These are phyloP conservation scores for Aporophyla lueneburgensis DNA, from an alignment of 2,888 invertebrate genomes.

Conservation along the genomic window DNA sequence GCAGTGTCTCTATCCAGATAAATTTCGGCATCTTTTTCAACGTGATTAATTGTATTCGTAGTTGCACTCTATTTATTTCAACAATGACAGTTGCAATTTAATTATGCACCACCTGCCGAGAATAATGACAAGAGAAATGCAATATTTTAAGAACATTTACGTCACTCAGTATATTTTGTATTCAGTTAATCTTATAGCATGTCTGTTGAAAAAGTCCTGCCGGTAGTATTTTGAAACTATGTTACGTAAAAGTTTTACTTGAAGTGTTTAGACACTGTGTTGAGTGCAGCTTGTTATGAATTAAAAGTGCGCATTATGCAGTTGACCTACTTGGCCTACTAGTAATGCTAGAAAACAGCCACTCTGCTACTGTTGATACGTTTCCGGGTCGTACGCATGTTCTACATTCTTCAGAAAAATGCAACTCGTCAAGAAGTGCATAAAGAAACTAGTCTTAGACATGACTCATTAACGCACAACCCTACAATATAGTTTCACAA, in stretches of 20 bases:
- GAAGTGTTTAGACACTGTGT: constrained; percentile 54
- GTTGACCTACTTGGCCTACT: constrained; percentile 58
- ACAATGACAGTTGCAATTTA: constrained; percentile 10
- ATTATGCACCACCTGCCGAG: constrained; percentile 32
- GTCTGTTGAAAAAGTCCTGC: constrained; percentile 57
- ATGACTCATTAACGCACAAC: constrained; percentile 5
- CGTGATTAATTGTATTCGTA: constrained; percentile 15
- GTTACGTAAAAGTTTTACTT: constrained; percentile 60
- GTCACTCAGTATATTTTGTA: constrained; percentile 47
- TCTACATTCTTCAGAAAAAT: constrained; percentile 46
- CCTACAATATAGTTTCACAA: constrained; percentile 29
- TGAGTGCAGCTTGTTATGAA: constrained; percentile 62
- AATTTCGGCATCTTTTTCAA: constrained; percentile 17
- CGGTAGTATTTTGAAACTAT: constrained; percentile 54
- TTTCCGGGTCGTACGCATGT: constrained; percentile 58
- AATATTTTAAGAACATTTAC: constrained; percentile 50
- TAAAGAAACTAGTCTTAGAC: constrained; percentile 5
- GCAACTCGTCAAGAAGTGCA: constrained; percentile 31
- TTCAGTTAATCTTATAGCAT: constrained; percentile 48
- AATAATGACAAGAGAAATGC: constrained; percentile 45
- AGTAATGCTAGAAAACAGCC: constrained; percentile 42
- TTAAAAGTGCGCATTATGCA: constrained; percentile 67
- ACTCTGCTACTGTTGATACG: constrained; percentile 31
- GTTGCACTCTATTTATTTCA: constrained; percentile 25
- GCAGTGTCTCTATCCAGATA: neutral